Percentiles rank a stretch among this genome's conserved stretches.
phyloP scores from a whole-genome alignment of 2,113 vertebrate species.

The Callopanchax toddi region DNA sequence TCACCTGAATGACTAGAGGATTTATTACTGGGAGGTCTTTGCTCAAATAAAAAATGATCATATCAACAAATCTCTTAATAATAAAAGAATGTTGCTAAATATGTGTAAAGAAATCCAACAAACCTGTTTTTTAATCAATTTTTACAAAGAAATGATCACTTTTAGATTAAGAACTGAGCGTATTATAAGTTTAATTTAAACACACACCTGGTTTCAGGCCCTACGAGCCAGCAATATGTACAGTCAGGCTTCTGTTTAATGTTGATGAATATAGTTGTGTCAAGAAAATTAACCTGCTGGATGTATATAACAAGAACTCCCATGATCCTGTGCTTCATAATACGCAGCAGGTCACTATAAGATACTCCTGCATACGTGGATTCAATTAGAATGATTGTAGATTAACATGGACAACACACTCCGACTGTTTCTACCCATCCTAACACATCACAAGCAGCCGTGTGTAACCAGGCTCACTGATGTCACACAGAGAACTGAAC shows the following conservation, averaged over 20 bases:
- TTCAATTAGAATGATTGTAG: slow-evolving; percentile 3
- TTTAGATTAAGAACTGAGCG: no score
- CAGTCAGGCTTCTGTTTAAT: slow-evolving; percentile 24
- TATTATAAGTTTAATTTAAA: no score
- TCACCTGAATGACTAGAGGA: neutral
- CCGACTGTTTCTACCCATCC: no score
- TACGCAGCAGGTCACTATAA: neutral
- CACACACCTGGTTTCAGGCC: neutral
- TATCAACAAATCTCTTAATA: no score
- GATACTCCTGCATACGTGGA: neutral
- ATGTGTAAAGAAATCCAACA: no score
- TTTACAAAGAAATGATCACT: no score
- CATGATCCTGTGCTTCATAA: neutral
- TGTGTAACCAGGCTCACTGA: neutral
- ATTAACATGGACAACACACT: neutral
- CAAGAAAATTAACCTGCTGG: neutral
- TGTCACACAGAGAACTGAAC: neutral
- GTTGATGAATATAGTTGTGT: neutral
- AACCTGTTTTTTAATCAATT: no score
- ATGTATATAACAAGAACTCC: neutral
- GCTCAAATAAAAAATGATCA: no score
- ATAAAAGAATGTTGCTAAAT: no score
- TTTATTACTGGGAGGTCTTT: neutral
- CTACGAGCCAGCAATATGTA: slow-evolving; percentile 9
- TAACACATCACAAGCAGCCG: no score